phyloP scores from a whole-genome alignment of 2,888 invertebrate species.

The Tachina fera region DNA sequence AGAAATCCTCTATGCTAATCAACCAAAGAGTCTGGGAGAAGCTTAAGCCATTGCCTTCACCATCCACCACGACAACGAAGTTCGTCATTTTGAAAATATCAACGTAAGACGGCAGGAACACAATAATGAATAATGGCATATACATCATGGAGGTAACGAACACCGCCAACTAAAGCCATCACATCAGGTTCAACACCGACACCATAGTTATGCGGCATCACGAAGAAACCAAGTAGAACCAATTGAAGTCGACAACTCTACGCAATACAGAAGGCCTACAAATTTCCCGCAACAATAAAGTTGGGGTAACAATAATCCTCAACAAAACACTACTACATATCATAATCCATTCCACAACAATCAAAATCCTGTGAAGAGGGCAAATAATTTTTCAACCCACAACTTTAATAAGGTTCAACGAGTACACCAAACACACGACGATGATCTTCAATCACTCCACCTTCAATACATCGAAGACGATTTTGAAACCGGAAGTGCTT shows the following conservation, averaged over 20 bases:
- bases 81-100: too few relatives aligned
- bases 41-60: not conserved
- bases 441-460: too few relatives aligned
- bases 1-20: too few relatives aligned
- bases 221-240: not conserved
- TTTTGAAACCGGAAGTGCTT: not conserved
- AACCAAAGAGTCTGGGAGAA: not conserved
- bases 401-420: too few relatives aligned
- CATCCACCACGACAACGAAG: not conserved
- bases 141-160: too few relatives aligned
- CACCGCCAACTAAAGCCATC: too few relatives aligned
- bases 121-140: not conserved
- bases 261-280: not conserved
- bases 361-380: too few relatives aligned
- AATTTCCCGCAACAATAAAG: not conserved
- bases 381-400: too few relatives aligned
- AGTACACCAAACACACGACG: too few relatives aligned
- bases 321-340: too few relatives aligned
- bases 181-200: not conserved
- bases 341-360: too few relatives aligned
- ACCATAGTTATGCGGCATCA: not conserved
- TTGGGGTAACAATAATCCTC: not conserved
- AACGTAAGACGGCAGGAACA: not conserved
- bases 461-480: too few relatives aligned
- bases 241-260: conserved; percentile 8